phyloP scores from a whole-genome alignment of 1,140 invertebrate species.

The Penaeus vannamei region DNA sequence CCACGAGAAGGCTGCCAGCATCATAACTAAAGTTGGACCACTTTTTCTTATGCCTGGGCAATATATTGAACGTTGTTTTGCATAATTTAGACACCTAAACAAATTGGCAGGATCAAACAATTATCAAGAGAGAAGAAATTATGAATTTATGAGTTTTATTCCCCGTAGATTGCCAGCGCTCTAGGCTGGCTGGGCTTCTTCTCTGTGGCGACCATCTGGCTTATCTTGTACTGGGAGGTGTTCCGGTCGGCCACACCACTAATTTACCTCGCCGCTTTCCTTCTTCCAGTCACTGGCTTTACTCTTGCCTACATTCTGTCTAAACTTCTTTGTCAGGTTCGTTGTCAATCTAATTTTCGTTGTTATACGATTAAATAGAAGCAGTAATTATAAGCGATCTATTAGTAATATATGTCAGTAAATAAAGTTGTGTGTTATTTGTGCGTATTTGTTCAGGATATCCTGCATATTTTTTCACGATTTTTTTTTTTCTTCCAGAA shows the following conservation, averaged over 20 bases:
- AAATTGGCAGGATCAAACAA: not conserved
- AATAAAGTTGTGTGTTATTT: no score
- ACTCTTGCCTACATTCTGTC: conserved; percentile 71
- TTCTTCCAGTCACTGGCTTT: conserved; percentile 71
- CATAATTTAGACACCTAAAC: not conserved
- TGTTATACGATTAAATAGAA: not conserved
- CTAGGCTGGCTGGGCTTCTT: conserved; percentile 68
- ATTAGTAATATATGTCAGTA: no score
- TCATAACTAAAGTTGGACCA: conserved; percentile 68
- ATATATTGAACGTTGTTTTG: not conserved
- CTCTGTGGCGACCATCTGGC: conserved; percentile 64
- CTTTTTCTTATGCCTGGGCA: not conserved
- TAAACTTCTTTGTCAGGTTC: conserved; percentile 69
- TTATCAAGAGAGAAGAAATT: no score
- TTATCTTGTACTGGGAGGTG: conserved; percentile 69
- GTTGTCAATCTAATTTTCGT: not conserved
- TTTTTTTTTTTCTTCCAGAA: conserved; percentile 45
- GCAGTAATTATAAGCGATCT: not conserved
- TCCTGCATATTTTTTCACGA: no score
- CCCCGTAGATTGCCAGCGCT: conserved; percentile 67
- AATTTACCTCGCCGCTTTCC: conserved; percentile 69
- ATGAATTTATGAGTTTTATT: not conserved
- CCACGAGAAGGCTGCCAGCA: conserved; percentile 69
- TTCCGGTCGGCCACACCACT: conserved; percentile 70
- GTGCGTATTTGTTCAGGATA: no score